Evolutionary conservation across 2,113 vertebrate species (phyloP).

Genomic region (Ploceus nigricollis): DNA sequence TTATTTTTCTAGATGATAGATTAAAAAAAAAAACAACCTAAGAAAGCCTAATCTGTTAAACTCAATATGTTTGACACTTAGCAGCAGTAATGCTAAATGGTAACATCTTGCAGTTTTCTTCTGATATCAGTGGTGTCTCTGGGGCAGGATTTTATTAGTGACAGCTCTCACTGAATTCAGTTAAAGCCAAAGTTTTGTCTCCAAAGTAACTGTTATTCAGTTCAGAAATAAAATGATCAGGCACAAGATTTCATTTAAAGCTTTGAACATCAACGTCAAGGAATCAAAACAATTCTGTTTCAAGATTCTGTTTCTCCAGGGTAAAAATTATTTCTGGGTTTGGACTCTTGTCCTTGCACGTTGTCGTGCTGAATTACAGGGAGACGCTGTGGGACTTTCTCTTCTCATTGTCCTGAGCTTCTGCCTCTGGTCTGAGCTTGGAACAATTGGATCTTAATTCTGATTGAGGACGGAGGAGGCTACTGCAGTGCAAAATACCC

Average conservation of each 20-base stretch:
- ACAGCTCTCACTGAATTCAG: neutral
- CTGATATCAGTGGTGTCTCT: neutral
- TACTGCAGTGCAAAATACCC: neutral
- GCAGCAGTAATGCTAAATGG: neutral
- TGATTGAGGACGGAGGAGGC: neutral
- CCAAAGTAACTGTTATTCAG: constrained; percentile 10
- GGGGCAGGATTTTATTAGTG: constrained; percentile 21
- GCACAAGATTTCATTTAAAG: constrained; percentile 1
- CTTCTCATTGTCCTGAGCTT: neutral
- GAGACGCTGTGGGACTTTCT: neutral
- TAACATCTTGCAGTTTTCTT: constrained; percentile 18
- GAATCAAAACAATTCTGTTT: constrained; percentile 8
- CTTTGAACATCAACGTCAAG: neutral
- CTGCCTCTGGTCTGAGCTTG: neutral
- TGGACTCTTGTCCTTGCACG: neutral
- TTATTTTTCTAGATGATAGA: constrained; percentile 13
- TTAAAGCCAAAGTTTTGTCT: constrained; percentile 8
- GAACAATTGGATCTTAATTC: constrained; percentile 18
- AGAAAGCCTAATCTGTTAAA: neutral
- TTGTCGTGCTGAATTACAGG: neutral
- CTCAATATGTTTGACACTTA: neutral
- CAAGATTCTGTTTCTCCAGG: neutral
- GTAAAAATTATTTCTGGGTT: neutral
- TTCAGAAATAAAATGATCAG: constrained; percentile 27
- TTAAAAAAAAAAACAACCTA: neutral